Conservation (phyloP, 2,113 vertebrate genomes). For the Phoxinus phoxinus region DNA sequence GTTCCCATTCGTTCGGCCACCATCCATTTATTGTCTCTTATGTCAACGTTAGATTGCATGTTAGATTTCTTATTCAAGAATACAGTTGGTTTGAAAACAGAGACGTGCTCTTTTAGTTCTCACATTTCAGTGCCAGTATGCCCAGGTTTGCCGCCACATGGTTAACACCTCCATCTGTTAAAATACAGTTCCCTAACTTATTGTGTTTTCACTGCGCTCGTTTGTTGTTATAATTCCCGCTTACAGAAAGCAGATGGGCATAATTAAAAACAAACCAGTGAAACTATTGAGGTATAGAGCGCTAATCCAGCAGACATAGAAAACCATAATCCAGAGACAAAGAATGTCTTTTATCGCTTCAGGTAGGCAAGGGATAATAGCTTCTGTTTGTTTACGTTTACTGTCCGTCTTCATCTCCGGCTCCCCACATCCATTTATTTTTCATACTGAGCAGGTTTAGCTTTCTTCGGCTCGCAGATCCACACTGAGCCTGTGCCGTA, state of each 20-base stretch:
- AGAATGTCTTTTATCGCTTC: constrained; percentile 56
- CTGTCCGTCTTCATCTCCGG: constrained; percentile 22
- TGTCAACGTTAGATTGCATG: constrained; percentile 9
- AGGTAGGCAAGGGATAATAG: constrained; percentile 54
- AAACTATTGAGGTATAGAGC: constrained; percentile 54
- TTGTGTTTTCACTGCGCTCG: constrained; percentile 41
- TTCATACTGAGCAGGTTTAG: constrained; percentile 64
- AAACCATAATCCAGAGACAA: constrained; percentile 57
- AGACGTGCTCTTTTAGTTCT: constrained; percentile 19
- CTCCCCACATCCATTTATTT: constrained; percentile 68
- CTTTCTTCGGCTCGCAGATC: constrained; percentile 66
- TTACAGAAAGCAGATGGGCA: constrained; percentile 64
- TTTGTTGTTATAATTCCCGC: constrained; percentile 61
- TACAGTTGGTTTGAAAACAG: background rate
- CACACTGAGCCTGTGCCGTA: constrained; percentile 62
- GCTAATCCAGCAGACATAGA: constrained; percentile 56
- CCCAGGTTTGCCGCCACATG: constrained; percentile 49
- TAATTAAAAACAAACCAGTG: constrained; percentile 69
- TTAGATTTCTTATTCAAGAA: constrained; percentile 31
- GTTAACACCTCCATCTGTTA: constrained; percentile 70
- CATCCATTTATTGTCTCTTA: constrained; percentile 36
- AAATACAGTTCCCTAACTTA: constrained; percentile 60
- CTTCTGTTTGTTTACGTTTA: constrained; percentile 65
- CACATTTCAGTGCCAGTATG: constrained; percentile 27
- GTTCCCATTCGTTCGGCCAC: constrained; percentile 34